phyloP scores from a whole-genome alignment of 1,140 invertebrate species.

The Leptonema lineaticorne region DNA sequence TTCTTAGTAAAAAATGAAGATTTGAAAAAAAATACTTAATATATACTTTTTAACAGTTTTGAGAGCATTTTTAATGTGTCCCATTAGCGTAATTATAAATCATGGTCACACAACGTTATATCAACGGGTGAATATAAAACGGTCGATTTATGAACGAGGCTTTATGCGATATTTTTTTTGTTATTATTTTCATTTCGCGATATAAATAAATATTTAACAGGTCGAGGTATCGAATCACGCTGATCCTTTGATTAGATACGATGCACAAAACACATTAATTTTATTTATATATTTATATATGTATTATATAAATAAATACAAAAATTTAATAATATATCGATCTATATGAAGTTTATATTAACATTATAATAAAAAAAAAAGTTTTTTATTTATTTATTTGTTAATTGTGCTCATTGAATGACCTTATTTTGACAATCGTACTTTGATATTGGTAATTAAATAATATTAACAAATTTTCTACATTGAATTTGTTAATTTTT shows the following conservation, averaged over 20 bases:
- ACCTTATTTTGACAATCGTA: too few species aligned
- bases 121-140: constrained; percentile 12
- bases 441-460: too few species aligned
- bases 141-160: constrained; percentile 19
- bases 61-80: too few species aligned
- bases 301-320: background rate
- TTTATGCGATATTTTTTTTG: constrained; percentile 17
- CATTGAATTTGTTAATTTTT: too few species aligned
- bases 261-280: background rate
- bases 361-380: too few species aligned
- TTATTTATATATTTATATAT: background rate
- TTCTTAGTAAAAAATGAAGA: too few species aligned
- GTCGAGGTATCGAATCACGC: constrained; percentile 23
- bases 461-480: too few species aligned
- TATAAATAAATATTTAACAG: constrained; percentile 17
- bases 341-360: background rate
- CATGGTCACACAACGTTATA: constrained; percentile 1
- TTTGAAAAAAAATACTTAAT: too few species aligned
- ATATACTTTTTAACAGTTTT: too few species aligned
- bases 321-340: background rate
- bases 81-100: too few species aligned
- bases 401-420: too few species aligned
- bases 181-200: constrained; percentile 5
- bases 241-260: constrained; percentile 24
- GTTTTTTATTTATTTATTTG: too few species aligned